Evolutionary conservation across 2,888 invertebrate species (phyloP), one percentile per base, ranked within the genome.

Genomic region (Epirrita christyi): DNA sequence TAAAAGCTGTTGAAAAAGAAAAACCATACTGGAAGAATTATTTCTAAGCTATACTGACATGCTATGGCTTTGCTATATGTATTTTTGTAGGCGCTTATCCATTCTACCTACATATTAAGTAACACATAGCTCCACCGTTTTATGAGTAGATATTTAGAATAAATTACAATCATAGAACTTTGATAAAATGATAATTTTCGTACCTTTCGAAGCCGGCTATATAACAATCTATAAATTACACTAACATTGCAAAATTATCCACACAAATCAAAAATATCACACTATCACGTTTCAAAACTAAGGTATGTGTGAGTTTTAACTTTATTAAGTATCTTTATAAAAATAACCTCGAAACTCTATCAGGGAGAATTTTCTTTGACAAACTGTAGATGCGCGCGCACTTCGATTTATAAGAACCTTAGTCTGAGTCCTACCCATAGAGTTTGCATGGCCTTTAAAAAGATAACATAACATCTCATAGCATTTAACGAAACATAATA

Each of bases 301-400:
- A 32, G 14, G 11, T 4, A 10, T 54, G 11, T 1, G 6, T 27
- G 27, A 27, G 29, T 34, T 43, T 9, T 9, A 27, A 10, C 36
- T 32, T 7, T 48, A 48, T 56, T 59, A 32, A 37, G 38, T 29
- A 42, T 41, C 28, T 48, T 13, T 10, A 53, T 46, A 59, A 59
- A 68, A 68, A 72, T 82, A 84, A 84, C 81, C 81, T 80, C 70
- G 65, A 63, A 61, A 57, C 66, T 65, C 38, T 51, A 52, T 53
- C 75, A 76, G 65, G 59, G 66, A 67, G 72, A 74, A 70, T 81
- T 85, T 82, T 83, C 81, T 83, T 63, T 66, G 57, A 65, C 58
- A 78, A 85, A 81, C 70, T 70, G 38, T 15, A 32, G 34, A 41
- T 88, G 90, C 90, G 90, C 90, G 89, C 90, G 90, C 90, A 89